Percentiles rank a stretch among this genome's conserved stretches.
Evolutionary conservation across 2,113 vertebrate genomes (phyloP).

Genomic region (Uria lomvia): DNA sequence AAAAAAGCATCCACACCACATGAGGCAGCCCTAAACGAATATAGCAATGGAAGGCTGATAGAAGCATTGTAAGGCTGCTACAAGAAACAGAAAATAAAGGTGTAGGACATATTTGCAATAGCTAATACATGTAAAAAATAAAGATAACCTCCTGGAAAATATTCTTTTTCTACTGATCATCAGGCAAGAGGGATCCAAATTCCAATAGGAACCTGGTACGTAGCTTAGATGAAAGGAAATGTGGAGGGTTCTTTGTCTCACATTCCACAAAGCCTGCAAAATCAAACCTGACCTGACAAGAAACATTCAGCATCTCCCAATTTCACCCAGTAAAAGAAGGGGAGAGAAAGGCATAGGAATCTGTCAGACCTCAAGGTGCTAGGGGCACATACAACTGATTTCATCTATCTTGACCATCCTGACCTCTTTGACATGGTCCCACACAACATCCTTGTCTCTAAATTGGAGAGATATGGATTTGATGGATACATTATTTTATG

Average conservation of each 20-base stretch:
- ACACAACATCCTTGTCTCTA: neutral
- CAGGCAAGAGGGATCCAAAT: neutral
- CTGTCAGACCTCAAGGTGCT: fast-evolving
- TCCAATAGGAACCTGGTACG: neutral
- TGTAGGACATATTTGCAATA: neutral
- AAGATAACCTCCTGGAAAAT: neutral
- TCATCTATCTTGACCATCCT: neutral
- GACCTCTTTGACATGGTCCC: neutral
- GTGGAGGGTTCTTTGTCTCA: neutral
- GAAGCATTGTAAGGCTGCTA: neutral
- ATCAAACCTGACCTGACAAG: neutral
- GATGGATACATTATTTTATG: neutral
- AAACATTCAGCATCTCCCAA: neutral
- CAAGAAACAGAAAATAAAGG: neutral
- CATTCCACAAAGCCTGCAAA: neutral
- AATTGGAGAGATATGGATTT: neutral
- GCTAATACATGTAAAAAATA: neutral
- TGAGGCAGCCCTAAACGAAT: neutral
- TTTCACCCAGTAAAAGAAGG: neutral
- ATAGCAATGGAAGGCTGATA: neutral
- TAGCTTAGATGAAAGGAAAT: neutral
- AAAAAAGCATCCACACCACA: neutral
- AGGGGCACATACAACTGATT: neutral
- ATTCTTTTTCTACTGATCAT: neutral
- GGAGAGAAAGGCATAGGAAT: neutral